These are phyloP conservation scores for Aphelinus atriplicis DNA, from an alignment of 1,140 invertebrate species.

Conservation along the genomic window DNA sequence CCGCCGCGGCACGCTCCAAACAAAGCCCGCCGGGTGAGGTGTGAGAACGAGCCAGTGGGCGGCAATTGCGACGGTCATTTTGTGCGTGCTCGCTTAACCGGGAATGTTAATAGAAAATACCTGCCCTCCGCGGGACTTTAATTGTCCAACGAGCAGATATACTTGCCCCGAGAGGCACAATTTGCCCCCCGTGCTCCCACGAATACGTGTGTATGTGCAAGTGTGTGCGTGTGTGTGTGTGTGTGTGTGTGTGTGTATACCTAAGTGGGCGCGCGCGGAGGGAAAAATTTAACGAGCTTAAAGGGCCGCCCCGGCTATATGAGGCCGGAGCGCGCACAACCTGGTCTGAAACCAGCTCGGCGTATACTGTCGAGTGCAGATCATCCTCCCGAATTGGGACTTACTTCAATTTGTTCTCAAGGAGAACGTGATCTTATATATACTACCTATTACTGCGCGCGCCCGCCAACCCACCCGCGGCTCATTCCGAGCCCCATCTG, in stretches of 20 bases:
- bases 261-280: not conserved
- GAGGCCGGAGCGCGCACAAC: too few relatives aligned
- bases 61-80: constrained; percentile 58
- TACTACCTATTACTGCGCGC: too few relatives aligned
- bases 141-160: too few relatives aligned
- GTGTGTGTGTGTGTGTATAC: not conserved
- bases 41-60: constrained; percentile 5
- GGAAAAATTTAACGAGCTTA: not conserved
- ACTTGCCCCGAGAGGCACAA: too few relatives aligned
- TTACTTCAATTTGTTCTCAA: not conserved
- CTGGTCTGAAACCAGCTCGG: too few relatives aligned
- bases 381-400: not conserved
- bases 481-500: too few relatives aligned
- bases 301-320: not conserved
- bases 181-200: too few relatives aligned
- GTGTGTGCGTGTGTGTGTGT: not conserved
- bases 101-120: constrained; percentile 65
- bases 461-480: too few relatives aligned
- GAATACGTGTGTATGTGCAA: too few relatives aligned
- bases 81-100: constrained; percentile 57
- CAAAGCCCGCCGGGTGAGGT: not conserved
- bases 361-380: not conserved
- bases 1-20: not conserved
- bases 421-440: not conserved
- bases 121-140: constrained; percentile 30